Conservation (phyloP, 2,113 vertebrate genomes). For the Falco punctatus region DNA sequence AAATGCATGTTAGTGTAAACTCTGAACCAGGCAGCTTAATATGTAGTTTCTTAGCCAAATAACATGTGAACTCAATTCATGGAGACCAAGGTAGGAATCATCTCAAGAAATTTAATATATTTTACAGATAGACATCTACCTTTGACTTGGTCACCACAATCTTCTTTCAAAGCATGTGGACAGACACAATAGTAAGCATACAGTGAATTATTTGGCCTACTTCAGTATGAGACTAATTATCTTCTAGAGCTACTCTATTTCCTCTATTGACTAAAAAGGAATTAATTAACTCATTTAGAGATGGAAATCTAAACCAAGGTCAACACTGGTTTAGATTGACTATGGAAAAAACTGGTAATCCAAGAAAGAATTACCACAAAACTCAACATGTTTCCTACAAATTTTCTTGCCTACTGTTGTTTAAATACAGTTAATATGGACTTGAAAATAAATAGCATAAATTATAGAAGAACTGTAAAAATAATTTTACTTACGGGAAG, state of each 20-base stretch:
- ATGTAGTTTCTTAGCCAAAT: not conserved
- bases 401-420: not conserved
- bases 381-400: not conserved
- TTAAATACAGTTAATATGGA: not conserved
- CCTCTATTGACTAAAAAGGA: not conserved
- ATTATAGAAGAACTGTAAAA: not conserved
- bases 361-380: not conserved
- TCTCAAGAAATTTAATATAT: not conserved
- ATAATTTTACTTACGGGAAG: not conserved
- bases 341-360: not conserved
- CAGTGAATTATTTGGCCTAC: not conserved
- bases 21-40: not conserved
- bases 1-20: not conserved
- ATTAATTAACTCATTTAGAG: not conserved
- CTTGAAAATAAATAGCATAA: not conserved
- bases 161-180: not conserved
- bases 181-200: not conserved
- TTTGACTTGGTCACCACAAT: not conserved
- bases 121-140: not conserved
- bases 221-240: not conserved
- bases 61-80: not conserved
- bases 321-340: not conserved
- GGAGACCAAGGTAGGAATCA: not conserved
- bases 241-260: not conserved
- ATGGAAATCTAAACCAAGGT: not conserved